Percentiles rank a stretch among this genome's conserved stretches.
Conservation (phyloP, 2,113 vertebrate species). For the Ailuropoda melanoleuca region DNA sequence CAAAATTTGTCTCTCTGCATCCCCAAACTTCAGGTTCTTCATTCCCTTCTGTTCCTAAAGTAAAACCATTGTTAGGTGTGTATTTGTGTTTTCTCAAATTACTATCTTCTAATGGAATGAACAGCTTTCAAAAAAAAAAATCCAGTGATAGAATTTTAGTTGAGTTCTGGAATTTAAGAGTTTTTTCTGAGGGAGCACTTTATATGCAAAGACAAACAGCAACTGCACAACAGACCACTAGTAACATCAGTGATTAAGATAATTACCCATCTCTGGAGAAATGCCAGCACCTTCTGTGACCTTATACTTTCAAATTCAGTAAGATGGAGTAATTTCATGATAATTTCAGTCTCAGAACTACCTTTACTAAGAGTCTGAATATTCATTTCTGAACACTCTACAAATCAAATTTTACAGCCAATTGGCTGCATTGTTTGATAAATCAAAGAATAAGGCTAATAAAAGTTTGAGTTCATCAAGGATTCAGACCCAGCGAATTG, state of each 20-base stretch:
- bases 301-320: constrained; percentile 25
- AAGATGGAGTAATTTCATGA: neutral
- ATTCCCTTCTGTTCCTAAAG: constrained; percentile 9
- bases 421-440: neutral
- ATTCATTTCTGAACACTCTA: constrained; percentile 15
- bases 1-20: neutral
- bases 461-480: neutral
- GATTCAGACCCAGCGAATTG: neutral
- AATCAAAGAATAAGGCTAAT: neutral
- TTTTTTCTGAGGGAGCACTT: neutral
- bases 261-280: constrained; percentile 20
- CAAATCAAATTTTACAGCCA: constrained; percentile 27
- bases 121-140: neutral
- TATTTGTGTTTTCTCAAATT: constrained; percentile 11
- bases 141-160: neutral
- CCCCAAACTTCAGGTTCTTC: constrained; percentile 11
- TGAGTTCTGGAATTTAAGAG: neutral
- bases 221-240: neutral
- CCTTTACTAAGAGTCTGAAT: constrained; percentile 16
- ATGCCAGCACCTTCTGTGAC: neutral
- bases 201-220: neutral
- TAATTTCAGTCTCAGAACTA: neutral
- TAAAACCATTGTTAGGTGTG: neutral
- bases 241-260: neutral
- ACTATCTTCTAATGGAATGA: neutral